A percentile compares a stretch with the other conserved stretches of the same genome.
phyloP scores from a whole-genome alignment of 2,113 vertebrate genomes.

The Sinocyclocheilus grahami region DNA sequence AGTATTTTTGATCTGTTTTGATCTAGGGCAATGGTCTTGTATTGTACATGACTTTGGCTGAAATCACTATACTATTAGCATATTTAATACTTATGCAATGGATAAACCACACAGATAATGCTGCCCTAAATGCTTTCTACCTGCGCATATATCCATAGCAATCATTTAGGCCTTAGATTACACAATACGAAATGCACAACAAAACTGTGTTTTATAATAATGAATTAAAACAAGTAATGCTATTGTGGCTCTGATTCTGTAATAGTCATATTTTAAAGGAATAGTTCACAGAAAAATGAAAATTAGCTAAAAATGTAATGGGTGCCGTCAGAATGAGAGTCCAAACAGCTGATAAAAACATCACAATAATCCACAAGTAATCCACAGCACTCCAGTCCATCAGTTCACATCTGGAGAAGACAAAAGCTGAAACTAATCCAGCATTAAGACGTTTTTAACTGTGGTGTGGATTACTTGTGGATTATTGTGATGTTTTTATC shows the following conservation, averaged over 20 bases:
- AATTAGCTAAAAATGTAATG: not conserved
- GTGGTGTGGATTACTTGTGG: too few relatives aligned
- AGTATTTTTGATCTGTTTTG: not conserved
- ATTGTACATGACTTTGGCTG: not conserved
- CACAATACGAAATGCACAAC: not conserved
- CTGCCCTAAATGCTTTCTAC: not conserved
- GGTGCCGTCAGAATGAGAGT: not conserved
- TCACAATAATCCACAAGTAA: too few relatives aligned
- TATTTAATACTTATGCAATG: not conserved
- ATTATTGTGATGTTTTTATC: too few relatives aligned
- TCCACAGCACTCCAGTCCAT: too few relatives aligned
- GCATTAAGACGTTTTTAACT: too few relatives aligned
- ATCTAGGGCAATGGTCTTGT: not conserved
- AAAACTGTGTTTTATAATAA: not conserved
- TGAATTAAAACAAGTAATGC: not conserved
- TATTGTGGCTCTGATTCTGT: not conserved
- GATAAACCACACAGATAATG: not conserved
- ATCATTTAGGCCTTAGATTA: not conserved
- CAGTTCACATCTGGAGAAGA: too few relatives aligned
- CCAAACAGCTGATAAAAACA: too few relatives aligned
- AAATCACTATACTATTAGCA: not conserved
- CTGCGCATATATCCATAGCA: not conserved
- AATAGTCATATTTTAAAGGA: not conserved
- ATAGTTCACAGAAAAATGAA: not conserved
- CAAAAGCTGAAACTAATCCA: too few relatives aligned